Evolutionary conservation across 2,888 invertebrate species (phyloP).

Genomic region (Nomada flava): DNA sequence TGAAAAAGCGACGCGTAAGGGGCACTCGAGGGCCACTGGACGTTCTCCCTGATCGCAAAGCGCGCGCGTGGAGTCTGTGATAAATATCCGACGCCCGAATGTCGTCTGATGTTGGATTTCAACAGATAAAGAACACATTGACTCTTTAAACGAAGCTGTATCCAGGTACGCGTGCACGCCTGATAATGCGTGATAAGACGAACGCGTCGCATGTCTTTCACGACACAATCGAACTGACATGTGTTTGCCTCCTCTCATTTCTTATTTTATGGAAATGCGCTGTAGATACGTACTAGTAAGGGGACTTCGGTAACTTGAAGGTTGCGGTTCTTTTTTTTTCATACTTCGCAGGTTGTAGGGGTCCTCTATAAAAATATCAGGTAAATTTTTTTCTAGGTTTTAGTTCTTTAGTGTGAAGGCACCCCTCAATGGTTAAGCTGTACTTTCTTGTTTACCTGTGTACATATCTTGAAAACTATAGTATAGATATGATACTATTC

Average conservation of each 20-base stretch:
- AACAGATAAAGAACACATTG: conserved; percentile 56
- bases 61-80: conserved; percentile 46
- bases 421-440: too few species aligned
- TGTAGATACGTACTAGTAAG: too few species aligned
- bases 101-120: conserved; percentile 51
- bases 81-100: conserved; percentile 59
- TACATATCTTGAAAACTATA: too few species aligned
- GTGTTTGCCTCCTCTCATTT: neutral
- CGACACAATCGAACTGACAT: neutral
- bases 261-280: neutral
- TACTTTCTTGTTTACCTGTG: too few species aligned
- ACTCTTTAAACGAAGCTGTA: conserved; percentile 36
- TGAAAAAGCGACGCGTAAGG: conserved; percentile 65
- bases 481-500: too few species aligned
- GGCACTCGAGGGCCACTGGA: conserved; percentile 70
- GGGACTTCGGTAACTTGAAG: too few species aligned
- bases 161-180: neutral
- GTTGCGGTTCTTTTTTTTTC: too few species aligned
- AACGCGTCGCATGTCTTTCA: neutral
- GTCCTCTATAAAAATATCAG: too few species aligned
- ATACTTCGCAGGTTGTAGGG: too few species aligned
- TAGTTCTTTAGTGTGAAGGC: too few species aligned
- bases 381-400: too few species aligned
- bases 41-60: conserved; percentile 54
- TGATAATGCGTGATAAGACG: conserved; percentile 38